A percentile compares a stretch with the other conserved stretches of the same genome.
Conservation (phyloP, 23 tunicate species). For the Botrylloides violaceus region DNA sequence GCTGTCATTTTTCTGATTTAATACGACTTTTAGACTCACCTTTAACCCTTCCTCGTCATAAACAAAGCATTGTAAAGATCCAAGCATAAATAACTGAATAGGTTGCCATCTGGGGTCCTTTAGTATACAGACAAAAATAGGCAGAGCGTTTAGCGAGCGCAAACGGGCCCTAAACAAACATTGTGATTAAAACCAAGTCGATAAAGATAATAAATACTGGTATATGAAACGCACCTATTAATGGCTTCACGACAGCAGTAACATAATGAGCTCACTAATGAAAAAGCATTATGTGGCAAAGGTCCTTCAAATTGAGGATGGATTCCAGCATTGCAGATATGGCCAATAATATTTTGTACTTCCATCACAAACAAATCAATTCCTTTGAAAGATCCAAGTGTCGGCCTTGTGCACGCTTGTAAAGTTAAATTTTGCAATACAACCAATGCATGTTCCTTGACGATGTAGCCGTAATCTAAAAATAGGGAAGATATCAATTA, state of each 20-base stretch:
- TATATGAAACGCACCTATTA: slow-evolving; percentile 4
- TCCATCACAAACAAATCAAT: slow-evolving; percentile 1
- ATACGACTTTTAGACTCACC: background rate
- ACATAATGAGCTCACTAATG: slow-evolving; percentile 7
- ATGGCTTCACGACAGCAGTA: slow-evolving; percentile 26
- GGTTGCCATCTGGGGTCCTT: slow-evolving; percentile 1
- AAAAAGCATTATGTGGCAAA: background rate
- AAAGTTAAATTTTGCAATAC: slow-evolving; percentile 6
- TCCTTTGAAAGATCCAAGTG: slow-evolving; percentile 1
- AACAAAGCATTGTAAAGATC: slow-evolving; percentile 15
- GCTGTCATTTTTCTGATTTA: too few species aligned
- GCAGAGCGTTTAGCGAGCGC: slow-evolving; percentile 21
- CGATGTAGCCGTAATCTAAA: background rate
- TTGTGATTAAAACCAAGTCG: background rate
- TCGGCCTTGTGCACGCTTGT: slow-evolving; percentile 20
- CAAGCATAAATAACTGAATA: slow-evolving; percentile 5
- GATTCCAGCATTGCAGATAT: background rate
- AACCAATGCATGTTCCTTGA: slow-evolving; percentile 8
- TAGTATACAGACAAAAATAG: slow-evolving; percentile 2
- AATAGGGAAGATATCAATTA: too few species aligned
- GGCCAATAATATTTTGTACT: slow-evolving; percentile 1
- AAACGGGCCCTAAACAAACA: slow-evolving; percentile 10
- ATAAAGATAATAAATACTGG: background rate
- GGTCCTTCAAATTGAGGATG: slow-evolving; percentile 6
- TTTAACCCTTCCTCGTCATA: slow-evolving; percentile 29